Base-by-base conservation (phyloP, 2,797 vertebrate species). In the Sarcophilus harrisii region DNA sequence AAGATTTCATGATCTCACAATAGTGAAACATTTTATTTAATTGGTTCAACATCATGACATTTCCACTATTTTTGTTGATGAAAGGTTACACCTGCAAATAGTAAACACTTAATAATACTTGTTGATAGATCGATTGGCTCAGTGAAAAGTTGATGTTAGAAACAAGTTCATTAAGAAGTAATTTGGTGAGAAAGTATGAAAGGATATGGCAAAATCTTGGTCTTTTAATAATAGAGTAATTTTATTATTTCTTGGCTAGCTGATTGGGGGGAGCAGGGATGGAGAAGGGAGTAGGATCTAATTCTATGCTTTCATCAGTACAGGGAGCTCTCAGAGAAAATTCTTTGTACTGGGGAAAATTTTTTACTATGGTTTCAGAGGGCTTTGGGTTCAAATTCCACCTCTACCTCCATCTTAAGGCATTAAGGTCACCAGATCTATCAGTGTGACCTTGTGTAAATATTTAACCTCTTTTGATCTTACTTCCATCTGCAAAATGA, bases 11-110 rank as follows among this genome's bases (percentile, higher is more conserved):
- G 32, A 58, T 32, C 62, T 62, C 5, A 52, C n/a, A 21, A 27
- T 28, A 18, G 13, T 66, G 6, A 91, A 92, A 59, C 66, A 57
- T 0, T 66, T 29, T 18, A 95, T 94, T 96, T 93, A 73, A 87
- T 62, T 92, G 87, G 24, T 52, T 21, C 2, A 38, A 57, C 54
- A 55, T 87, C 45, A 14, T 4, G 30, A 81, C 52, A 49, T 91
- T 96, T 91, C 16, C 27, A 93, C 11, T 91, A 81, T 94, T 94
- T 95, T 60, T 96, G 29, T 27, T 94, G 1, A 32, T 90, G 49
- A 93, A 93, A 95, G 66, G 57, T 87, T 27, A 14, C 73, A 87
- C 38, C 21, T 2, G 2, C 66, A 45, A 81, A 81, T 24, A 49
- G 9, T 87, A 27, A 87, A 87, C 24, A 87, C 32, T 49, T 87